Evolutionary conservation across 2,888 invertebrate species (phyloP), one percentile per base, ranked within the genome.

Genomic region (Andrena camellia): DNA sequence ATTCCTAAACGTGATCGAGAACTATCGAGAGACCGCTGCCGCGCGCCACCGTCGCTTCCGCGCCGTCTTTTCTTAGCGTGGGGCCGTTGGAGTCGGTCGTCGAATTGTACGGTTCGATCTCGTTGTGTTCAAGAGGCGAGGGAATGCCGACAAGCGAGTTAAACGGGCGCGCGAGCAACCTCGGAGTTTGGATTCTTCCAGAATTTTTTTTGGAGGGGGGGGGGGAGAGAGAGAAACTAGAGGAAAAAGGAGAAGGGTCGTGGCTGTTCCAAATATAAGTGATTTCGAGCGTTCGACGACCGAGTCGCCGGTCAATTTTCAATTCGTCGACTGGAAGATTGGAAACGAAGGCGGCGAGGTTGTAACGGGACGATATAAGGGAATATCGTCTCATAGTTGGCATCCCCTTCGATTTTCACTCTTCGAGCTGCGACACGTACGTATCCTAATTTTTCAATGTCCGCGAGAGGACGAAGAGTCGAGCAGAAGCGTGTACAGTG

Each of bases 371-470:
- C 52, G 66, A 17, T 29, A 23, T 29, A 17, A 8, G n/a, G 2
- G 8, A 13, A 17, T 17, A n/a, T 62, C 26, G 50, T 2, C 48
- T 26, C 17, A 17, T 17, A 42, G 42, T 42, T 42, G 42, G 42
- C 42, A 29, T 26, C 62, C 42, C 31, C 52, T 63, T 71, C 59
- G 63, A 29, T 48, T 72, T 86, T 77, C 83, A 74, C 77, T 86
- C 74, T 79, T 52, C 74, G 81, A 54, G 57, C 78, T 70, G 85
- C 4, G 88, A 83, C 79, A 31, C 62, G 78, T 84, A 85, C 85
- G 87, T 90, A 86, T 86, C 83, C 84, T 90, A 88, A 90, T 90
- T 90, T 88, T 89, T 84, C 85, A 89, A 88, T 89, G 88, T 90
- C 88, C 87, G 79, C 84, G 82, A 79, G 79, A 78, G 86, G 82